phyloP scores from a whole-genome alignment of 2,797 vertebrate genomes.

The Chelon auratus region DNA sequence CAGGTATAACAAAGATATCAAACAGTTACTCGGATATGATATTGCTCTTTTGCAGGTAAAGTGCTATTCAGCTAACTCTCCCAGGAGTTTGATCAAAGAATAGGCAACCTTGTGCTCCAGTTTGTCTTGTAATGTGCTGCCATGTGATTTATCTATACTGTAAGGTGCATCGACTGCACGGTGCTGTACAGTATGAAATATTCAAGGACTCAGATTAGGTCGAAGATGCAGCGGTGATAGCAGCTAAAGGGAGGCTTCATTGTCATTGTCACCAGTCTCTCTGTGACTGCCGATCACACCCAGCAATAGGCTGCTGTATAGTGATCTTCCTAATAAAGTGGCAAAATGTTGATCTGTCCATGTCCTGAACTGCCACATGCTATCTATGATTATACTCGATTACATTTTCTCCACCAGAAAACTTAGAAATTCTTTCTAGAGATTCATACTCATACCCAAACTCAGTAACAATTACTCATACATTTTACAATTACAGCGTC shows the following conservation, averaged over 20 bases:
- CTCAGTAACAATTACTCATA: too few species aligned
- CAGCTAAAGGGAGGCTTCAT: constrained; percentile 18
- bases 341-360: not conserved
- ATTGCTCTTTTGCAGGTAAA: constrained; percentile 38
- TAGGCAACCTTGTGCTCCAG: constrained; percentile 49
- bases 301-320: constrained; percentile 2
- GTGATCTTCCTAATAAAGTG: constrained; percentile 21
- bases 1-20: constrained; percentile 58
- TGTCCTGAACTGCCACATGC: too few species aligned
- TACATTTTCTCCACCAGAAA: not conserved
- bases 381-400: too few species aligned
- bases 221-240: constrained; percentile 39
- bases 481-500: too few species aligned
- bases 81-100: constrained; percentile 67
- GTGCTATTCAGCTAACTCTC: constrained; percentile 57
- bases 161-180: constrained; percentile 23
- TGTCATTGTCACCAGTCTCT: constrained; percentile 17
- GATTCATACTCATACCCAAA: too few species aligned
- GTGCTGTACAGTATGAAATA: constrained; percentile 30
- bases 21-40: constrained; percentile 49
- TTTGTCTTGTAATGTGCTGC: constrained; percentile 56
- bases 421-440: too few species aligned
- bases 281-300: constrained; percentile 50
- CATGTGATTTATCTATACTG: constrained; percentile 71
- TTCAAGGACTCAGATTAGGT: constrained; percentile 53